Evolutionary conservation across 2,888 invertebrate genomes (phyloP).

Genomic region (Parnassius orleans): DNA sequence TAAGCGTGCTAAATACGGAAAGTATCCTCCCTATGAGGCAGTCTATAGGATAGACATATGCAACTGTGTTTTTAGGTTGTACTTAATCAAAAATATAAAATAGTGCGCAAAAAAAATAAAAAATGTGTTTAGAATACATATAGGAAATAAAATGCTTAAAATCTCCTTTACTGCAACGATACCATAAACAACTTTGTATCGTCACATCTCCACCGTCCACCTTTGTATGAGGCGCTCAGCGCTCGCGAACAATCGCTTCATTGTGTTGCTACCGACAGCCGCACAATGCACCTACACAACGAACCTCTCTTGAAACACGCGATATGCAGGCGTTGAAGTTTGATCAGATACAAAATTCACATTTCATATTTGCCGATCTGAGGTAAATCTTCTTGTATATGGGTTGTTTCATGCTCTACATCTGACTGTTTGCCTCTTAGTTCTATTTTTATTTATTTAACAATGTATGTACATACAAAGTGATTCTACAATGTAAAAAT

Average conservation of each 20-base stretch:
- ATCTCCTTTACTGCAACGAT: slow-evolving; percentile 7
- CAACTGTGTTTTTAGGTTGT: too few species aligned
- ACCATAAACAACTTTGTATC: slow-evolving; percentile 15
- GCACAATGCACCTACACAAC: slow-evolving; percentile 29
- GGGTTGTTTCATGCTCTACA: too few species aligned
- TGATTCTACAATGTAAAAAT: too few species aligned
- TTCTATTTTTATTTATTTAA: too few species aligned
- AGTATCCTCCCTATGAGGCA: too few species aligned
- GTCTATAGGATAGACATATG: too few species aligned
- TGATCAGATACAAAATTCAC: slow-evolving; percentile 14
- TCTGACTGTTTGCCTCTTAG: too few species aligned
- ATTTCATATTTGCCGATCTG: slow-evolving; percentile 4
- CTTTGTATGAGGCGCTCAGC: slow-evolving; percentile 21
- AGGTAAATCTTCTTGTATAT: not conserved
- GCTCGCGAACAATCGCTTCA: slow-evolving; percentile 28
- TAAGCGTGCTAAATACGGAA: too few species aligned
- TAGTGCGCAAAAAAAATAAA: not conserved
- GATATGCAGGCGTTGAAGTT: slow-evolving; percentile 17
- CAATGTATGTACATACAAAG: too few species aligned
- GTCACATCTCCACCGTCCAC: slow-evolving; percentile 13
- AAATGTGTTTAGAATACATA: not conserved
- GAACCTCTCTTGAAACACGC: slow-evolving; percentile 16
- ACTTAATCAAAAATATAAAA: too few species aligned
- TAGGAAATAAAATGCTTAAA: not conserved
- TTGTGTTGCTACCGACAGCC: slow-evolving; percentile 22